These are phyloP conservation scores for Urosaurus nigricauda DNA, from an alignment of 2,797 vertebrate species.

Conservation along the genomic window DNA sequence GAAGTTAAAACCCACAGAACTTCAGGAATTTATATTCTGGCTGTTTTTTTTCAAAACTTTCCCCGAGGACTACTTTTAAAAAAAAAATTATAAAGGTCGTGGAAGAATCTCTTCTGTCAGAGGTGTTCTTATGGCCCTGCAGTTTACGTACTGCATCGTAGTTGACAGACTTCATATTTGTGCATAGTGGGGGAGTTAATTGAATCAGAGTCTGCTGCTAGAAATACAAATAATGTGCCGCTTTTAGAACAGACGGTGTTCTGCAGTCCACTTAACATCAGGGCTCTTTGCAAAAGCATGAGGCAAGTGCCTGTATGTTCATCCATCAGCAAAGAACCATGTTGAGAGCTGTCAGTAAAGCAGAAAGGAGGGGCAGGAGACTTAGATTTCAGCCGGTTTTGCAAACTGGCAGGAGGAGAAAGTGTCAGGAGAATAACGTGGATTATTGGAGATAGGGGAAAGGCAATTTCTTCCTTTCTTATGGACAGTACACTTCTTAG, in stretches of 20 bases:
- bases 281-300: conserved; percentile 38
- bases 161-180: conserved; percentile 21
- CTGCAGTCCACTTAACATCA: neutral
- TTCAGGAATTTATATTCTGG: neutral
- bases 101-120: neutral
- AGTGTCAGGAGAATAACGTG: neutral
- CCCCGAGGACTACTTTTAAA: neutral
- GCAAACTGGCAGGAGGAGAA: neutral
- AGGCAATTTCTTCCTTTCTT: neutral
- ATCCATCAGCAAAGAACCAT: conserved; percentile 8
- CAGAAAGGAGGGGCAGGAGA: conserved; percentile 4
- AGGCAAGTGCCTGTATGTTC: neutral
- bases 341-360: conserved; percentile 12
- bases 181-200: conserved; percentile 2
- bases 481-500: neutral
- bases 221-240: conserved; percentile 5
- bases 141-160: neutral
- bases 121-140: neutral
- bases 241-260: conserved; percentile 36
- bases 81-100: neutral
- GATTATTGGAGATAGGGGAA: neutral
- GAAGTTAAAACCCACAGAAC: neutral
- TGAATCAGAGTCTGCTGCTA: conserved; percentile 30
- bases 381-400: conserved; percentile 26
- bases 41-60: neutral